Conservation (phyloP, 2,888 invertebrate species). For the Baccha elongata region DNA sequence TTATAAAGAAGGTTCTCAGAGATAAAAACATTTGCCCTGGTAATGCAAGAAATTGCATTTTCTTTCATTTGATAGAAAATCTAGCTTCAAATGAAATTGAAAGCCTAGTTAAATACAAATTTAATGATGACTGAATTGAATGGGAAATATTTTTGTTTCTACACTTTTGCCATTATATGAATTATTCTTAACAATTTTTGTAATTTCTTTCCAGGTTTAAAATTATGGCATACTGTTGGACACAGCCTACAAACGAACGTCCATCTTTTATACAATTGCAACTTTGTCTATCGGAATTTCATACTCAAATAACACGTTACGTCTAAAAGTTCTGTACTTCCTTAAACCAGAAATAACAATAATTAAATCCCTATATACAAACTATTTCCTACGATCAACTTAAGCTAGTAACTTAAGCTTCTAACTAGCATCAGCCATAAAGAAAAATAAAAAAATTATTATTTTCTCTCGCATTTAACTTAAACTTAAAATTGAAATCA, state of each 20-base stretch:
- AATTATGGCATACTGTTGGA: conserved; percentile 97
- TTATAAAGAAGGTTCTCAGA: too few species aligned
- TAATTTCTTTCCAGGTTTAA: conserved; percentile 86
- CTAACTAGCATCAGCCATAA: conserved; percentile 4
- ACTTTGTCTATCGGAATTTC: conserved; percentile 92
- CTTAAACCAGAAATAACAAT: neutral
- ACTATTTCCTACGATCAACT: conserved; percentile 7
- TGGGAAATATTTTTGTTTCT: too few species aligned
- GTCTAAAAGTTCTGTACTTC: conserved; percentile 84
- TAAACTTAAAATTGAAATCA: conserved; percentile 5
- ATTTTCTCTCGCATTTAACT: conserved; percentile 22
- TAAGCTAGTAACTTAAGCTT: conserved; percentile 12
- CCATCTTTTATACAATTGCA: conserved; percentile 92
- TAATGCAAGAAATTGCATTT: too few species aligned
- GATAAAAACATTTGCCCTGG: too few species aligned
- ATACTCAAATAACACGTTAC: conserved; percentile 93
- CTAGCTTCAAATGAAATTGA: too few species aligned
- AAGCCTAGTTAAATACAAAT: too few species aligned
- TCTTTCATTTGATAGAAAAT: too few species aligned
- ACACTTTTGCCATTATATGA: too few species aligned
- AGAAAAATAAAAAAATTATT: conserved; percentile 8
- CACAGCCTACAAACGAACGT: conserved; percentile 92
- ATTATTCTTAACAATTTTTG: neutral
- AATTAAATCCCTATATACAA: neutral
- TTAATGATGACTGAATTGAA: too few species aligned